Evolutionary conservation across 2,888 invertebrate species (phyloP).

Genomic region (Cerastoderma edule): DNA sequence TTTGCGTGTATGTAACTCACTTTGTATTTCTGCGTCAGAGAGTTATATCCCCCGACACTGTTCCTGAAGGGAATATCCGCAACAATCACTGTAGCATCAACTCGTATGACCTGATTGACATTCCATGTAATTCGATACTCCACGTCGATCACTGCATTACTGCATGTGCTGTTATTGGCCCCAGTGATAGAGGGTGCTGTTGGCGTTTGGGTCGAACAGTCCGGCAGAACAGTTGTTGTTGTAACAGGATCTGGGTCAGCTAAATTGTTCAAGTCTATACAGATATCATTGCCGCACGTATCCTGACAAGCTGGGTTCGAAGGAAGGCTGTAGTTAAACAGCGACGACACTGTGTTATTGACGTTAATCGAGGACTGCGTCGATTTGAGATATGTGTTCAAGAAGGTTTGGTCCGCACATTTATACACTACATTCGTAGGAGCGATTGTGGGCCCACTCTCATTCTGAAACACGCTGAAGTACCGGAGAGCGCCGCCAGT

Average conservation of each 20-base stretch:
- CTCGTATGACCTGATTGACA: constrained; percentile 64
- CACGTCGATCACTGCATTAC: constrained; percentile 77
- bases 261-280: constrained; percentile 51
- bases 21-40: constrained; percentile 72
- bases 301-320: constrained; percentile 57
- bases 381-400: constrained; percentile 60
- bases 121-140: constrained; percentile 77
- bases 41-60: constrained; percentile 27
- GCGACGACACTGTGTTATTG: constrained; percentile 32
- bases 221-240: constrained; percentile 43
- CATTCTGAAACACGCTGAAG: constrained; percentile 47
- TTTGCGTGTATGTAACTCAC: constrained; percentile 67
- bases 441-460: constrained; percentile 37
- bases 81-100: constrained; percentile 74
- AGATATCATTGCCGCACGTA: constrained; percentile 61
- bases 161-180: constrained; percentile 54
- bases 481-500: constrained; percentile 62
- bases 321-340: constrained; percentile 60
- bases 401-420: constrained; percentile 50
- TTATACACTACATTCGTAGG: constrained; percentile 67
- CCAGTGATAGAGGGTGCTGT: constrained; percentile 54
- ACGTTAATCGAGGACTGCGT: constrained; percentile 34
- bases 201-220: constrained; percentile 73
- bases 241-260: constrained; percentile 30
- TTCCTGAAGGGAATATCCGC: constrained; percentile 64